Percentiles rank a stretch among this genome's conserved stretches.
phyloP scores from a whole-genome alignment of 2,113 vertebrate genomes.

The Pseudorasbora parva region DNA sequence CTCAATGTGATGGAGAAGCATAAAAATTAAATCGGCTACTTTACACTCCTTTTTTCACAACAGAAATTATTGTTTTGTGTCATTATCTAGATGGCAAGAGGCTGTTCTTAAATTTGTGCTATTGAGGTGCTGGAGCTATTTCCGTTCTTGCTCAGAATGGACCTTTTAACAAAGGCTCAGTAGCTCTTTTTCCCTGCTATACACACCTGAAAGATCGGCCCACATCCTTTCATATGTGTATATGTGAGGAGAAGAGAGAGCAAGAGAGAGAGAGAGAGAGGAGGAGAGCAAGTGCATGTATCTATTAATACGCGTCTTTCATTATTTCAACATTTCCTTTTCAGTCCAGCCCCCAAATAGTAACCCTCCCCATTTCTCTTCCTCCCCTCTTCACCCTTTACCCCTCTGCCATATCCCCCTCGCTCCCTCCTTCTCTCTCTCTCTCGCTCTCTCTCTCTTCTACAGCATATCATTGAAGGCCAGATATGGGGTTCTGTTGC shows the following conservation, averaged over 20 bases:
- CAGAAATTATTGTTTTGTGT: slow-evolving; percentile 76
- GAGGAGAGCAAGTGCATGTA: slow-evolving; percentile 36
- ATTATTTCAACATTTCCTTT: slow-evolving; percentile 65
- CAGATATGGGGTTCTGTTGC: slow-evolving; percentile 96
- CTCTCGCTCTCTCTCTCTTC: slow-evolving; percentile 50
- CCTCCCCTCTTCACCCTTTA: slow-evolving; percentile 38
- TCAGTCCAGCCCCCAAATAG: slow-evolving; percentile 42
- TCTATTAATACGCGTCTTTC: slow-evolving; percentile 45
- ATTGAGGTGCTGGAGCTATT: slow-evolving; percentile 76
- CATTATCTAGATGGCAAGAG: slow-evolving; percentile 84
- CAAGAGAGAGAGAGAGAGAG: slow-evolving; percentile 3
- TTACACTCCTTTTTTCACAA: slow-evolving; percentile 38
- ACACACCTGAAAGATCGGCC: slow-evolving; percentile 85
- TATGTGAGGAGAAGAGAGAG: slow-evolving; percentile 6
- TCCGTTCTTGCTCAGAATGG: slow-evolving; percentile 76
- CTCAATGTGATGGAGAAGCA: slow-evolving; percentile 70
- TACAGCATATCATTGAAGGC: slow-evolving; percentile 66
- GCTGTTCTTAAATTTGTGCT: slow-evolving; percentile 88
- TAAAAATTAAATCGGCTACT: slow-evolving; percentile 54
- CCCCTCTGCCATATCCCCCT: slow-evolving; percentile 40
- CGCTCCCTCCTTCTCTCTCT: slow-evolving; percentile 29
- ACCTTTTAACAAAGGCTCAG: slow-evolving; percentile 78
- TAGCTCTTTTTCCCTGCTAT: slow-evolving; percentile 70
- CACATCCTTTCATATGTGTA: slow-evolving; percentile 59
- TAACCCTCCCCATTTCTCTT: slow-evolving; percentile 11